These are phyloP conservation scores for Sweltsa coloradensis DNA, from an alignment of 1,140 invertebrate genomes.

Conservation along the genomic window DNA sequence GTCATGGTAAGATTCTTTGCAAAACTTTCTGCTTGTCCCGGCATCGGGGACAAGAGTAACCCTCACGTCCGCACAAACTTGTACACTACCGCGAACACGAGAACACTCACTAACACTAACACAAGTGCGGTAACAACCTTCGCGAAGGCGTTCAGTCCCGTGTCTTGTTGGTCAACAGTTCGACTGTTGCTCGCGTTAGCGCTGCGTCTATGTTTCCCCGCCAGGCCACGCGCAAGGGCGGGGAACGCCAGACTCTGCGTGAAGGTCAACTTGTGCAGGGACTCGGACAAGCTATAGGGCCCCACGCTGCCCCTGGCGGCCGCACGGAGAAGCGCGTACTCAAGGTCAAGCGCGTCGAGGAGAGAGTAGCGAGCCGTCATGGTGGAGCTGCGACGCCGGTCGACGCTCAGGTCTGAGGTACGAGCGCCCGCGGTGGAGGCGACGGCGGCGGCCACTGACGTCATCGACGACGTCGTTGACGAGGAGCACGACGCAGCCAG, in stretches of 20 bases:
- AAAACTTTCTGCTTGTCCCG: conserved; percentile 8
- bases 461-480: conserved; percentile 42
- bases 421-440: conserved; percentile 25
- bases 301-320: conserved; percentile 56
- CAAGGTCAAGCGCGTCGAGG: conserved; percentile 55
- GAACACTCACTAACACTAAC: conserved; percentile 52
- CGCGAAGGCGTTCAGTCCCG: conserved; percentile 51
- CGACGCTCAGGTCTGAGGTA: conserved; percentile 24
- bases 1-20: not conserved
- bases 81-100: conserved; percentile 62
- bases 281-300: conserved; percentile 56
- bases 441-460: conserved; percentile 16
- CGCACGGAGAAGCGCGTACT: conserved; percentile 51
- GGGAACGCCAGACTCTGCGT: conserved; percentile 60
- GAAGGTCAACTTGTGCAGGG: conserved; percentile 60
- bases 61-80: conserved; percentile 66
- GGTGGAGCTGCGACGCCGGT: conserved; percentile 32
- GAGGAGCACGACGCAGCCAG: conserved; percentile 32
- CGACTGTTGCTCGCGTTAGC: conserved; percentile 25
- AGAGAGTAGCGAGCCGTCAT: conserved; percentile 45
- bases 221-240: conserved; percentile 51
- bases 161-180: conserved; percentile 39
- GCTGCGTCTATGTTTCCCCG: conserved; percentile 45
- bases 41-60: conserved; percentile 47
- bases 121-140: conserved; percentile 58